Evolutionary conservation across 2,113 vertebrate genomes (phyloP), one percentile per base, ranked within the genome.

Genomic region (Sisor rabdophorus): DNA sequence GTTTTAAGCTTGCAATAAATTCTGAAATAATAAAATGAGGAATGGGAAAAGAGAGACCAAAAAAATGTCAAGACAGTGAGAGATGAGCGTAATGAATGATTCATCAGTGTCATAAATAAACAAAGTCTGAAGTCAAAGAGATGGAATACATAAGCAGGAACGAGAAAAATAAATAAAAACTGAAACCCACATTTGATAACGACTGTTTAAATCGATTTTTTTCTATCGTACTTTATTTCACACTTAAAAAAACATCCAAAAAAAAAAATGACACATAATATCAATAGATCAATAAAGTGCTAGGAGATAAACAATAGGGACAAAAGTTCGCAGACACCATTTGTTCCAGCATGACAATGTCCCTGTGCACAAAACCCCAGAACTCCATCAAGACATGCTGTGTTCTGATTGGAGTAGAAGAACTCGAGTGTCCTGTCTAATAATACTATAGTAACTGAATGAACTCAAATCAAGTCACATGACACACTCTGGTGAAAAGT

Each of bases 81-180:
- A 81, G 77, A 88, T 82, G 81, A 88, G 84, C 77, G 70, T 84
- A 86, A 88, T 87, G 82, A 88, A 85, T 61, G 79, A 82, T 79
- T 82, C 73, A 79, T 79, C 59, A 76, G 52, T 44, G 65, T 72
- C 60, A 79, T 73, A 76, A 86, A 80, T 73, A 81, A 87, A 83
- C 81, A 73, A 89, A 84, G 77, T 60, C 79, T 79, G 82, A 75
- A 83, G 71, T 81, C 77, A 77, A 65, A 84, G 79, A 87, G 76
- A 85, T 75, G 76, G 83, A 80, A 84, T 79, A 87, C 80, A 85
- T 63, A 81, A 82, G 87, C 53, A 80, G 83, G 80, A 81, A 76
- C 69, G 28, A 68, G 22, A 17, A 24, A 28, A 58, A 48, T 55
- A 71, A 77, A 71, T 71, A 50, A 76, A 76, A 67, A 68, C 17